These are phyloP conservation scores for Heteractis magnifica DNA, from an alignment of 92 coral and sea anemone species.

Conservation along the genomic window DNA sequence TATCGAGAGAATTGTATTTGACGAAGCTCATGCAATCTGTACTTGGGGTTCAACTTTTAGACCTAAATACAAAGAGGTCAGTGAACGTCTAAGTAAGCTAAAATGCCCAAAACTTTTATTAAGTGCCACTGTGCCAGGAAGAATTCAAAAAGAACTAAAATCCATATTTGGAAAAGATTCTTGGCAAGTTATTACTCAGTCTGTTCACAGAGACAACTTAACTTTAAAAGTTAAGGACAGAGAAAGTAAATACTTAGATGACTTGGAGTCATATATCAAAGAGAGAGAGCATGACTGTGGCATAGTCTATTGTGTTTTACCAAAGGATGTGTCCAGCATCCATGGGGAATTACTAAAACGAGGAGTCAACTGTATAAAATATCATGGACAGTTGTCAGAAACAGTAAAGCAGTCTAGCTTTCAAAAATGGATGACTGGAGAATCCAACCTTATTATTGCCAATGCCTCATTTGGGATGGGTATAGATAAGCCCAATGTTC, in stretches of 20 bases:
- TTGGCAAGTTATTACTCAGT: neutral
- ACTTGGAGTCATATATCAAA: neutral
- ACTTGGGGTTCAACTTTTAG: constrained; percentile 52
- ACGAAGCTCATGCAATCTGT: constrained; percentile 44
- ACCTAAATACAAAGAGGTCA: constrained; percentile 36
- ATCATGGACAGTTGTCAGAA: constrained; percentile 27
- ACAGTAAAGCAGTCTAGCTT: neutral
- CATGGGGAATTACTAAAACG: constrained; percentile 14
- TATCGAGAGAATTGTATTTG: constrained; percentile 31
- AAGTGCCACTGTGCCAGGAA: constrained; percentile 4
- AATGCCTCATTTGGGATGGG: constrained; percentile 23
- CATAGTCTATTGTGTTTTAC: constrained; percentile 14
- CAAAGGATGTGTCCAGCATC: constrained; percentile 5
- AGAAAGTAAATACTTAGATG: neutral
- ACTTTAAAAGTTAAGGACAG: neutral
- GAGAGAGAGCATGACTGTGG: constrained; percentile 1
- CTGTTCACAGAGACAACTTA: neutral
- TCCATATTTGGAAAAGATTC: neutral
- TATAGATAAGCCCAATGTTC: constrained; percentile 13
- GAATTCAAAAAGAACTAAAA: neutral
- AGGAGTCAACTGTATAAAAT: neutral
- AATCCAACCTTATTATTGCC: neutral
- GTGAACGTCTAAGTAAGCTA: neutral
- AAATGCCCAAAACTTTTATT: neutral
- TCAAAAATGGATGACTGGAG: constrained; percentile 12